Conservation (phyloP, 2,888 invertebrate species). For the Atherix ibis region DNA sequence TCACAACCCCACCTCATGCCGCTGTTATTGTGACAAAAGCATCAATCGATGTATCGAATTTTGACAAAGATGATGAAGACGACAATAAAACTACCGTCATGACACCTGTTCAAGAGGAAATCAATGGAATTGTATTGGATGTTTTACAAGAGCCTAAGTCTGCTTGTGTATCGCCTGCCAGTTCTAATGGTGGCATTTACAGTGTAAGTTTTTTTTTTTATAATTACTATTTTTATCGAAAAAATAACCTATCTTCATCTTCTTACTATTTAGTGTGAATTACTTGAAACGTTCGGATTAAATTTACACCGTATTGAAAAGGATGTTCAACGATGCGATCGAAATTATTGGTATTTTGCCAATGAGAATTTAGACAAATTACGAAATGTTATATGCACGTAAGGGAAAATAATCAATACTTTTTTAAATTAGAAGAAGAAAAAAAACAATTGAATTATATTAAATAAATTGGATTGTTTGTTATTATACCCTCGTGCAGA, state of each 20-base stretch:
- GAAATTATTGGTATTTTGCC: slow-evolving; percentile 87
- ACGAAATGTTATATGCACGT: slow-evolving; percentile 93
- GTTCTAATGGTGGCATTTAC: slow-evolving; percentile 82
- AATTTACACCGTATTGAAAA: slow-evolving; percentile 93
- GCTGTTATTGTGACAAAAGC: slow-evolving; percentile 59
- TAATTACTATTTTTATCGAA: not conserved
- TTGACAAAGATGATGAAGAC: slow-evolving; percentile 23
- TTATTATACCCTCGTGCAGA: no score
- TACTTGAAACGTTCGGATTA: slow-evolving; percentile 68
- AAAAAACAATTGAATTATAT: no score
- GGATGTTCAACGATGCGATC: slow-evolving; percentile 88
- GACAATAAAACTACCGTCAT: slow-evolving; percentile 38
- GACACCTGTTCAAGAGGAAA: slow-evolving; percentile 44
- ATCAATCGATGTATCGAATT: slow-evolving; percentile 44
- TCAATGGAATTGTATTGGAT: slow-evolving; percentile 19
- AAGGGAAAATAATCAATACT: no score
- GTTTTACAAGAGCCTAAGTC: slow-evolving; percentile 36
- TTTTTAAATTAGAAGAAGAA: no score
- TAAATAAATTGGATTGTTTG: no score
- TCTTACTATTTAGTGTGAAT: slow-evolving; percentile 67
- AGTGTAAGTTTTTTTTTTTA: slow-evolving; percentile 42
- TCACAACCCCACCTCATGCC: slow-evolving; percentile 32
- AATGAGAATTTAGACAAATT: slow-evolving; percentile 80
- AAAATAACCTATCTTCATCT: not conserved
- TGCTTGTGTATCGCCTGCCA: slow-evolving; percentile 69